Evolutionary conservation across 2,888 invertebrate species (phyloP).

Genomic region (Panzeria rudis): DNA sequence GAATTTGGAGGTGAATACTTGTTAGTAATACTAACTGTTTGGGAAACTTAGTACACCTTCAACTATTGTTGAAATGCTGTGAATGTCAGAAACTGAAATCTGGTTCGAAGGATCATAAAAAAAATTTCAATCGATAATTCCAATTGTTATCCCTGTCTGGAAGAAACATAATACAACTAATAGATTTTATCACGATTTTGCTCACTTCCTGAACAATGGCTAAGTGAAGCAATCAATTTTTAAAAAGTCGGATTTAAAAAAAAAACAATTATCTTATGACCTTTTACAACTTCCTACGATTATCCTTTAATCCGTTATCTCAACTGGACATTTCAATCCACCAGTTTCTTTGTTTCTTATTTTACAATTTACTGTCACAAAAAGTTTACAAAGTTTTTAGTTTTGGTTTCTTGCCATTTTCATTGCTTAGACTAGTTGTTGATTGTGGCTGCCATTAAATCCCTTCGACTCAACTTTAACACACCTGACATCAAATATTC

Average conservation of each 20-base stretch:
- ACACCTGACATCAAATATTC: slow-evolving; percentile 75
- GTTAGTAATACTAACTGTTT: no score
- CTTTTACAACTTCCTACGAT: not conserved
- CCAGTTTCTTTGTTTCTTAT: not conserved
- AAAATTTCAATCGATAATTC: no score
- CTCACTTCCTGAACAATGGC: no score
- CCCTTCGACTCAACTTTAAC: slow-evolving; percentile 61
- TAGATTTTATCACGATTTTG: no score
- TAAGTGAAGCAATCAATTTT: not conserved
- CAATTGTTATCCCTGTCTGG: no score
- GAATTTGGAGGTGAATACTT: no score
- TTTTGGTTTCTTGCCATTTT: not conserved
- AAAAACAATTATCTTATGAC: not conserved
- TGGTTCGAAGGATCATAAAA: no score
- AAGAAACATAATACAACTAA: no score
- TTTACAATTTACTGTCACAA: not conserved
- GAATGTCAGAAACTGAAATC: no score
- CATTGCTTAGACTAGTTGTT: not conserved
- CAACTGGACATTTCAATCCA: not conserved
- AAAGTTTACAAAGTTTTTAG: slow-evolving; percentile 9
- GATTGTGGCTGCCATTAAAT: slow-evolving; percentile 73
- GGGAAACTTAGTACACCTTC: no score
- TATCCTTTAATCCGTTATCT: not conserved
- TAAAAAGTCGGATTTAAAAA: not conserved
- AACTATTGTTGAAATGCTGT: no score